Evolutionary conservation across 2,888 invertebrate genomes (phyloP).

Genomic region (Cyrtodaria siliqua): DNA sequence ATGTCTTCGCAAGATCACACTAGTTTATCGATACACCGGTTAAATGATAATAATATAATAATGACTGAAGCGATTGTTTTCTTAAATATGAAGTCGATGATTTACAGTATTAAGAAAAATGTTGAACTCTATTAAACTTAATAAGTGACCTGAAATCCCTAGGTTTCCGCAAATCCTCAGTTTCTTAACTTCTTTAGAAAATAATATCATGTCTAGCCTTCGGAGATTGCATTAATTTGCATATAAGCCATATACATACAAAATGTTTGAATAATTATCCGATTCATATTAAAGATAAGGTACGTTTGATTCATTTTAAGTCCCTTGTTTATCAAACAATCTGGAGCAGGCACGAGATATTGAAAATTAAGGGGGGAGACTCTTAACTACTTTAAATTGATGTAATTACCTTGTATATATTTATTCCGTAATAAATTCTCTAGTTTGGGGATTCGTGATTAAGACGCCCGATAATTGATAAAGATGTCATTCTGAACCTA

Average conservation of each 20-base stretch:
- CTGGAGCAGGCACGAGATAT: conserved; percentile 47
- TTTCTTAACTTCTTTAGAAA: conserved; percentile 12
- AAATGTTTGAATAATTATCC: conserved; percentile 47
- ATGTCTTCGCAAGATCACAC: too few relatives aligned
- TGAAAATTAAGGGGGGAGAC: conserved; percentile 53
- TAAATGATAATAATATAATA: too few relatives aligned
- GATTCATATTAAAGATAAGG: conserved; percentile 25
- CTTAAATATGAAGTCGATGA: too few relatives aligned
- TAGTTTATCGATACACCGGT: too few relatives aligned
- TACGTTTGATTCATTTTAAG: conserved; percentile 43
- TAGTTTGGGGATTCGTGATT: conserved; percentile 52
- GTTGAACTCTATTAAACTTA: too few relatives aligned
- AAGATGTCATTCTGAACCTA: too few relatives aligned
- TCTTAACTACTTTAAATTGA: conserved; percentile 45
- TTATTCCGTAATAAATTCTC: conserved; percentile 55
- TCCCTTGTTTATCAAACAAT: conserved; percentile 57
- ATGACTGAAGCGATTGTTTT: too few relatives aligned
- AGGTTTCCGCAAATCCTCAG: conserved; percentile 14
- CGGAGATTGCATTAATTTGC: conserved; percentile 29
- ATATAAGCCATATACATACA: conserved; percentile 47
- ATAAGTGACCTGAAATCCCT: background rate
- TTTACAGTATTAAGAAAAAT: too few relatives aligned
- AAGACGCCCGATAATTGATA: conserved; percentile 22
- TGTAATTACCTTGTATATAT: conserved; percentile 59
- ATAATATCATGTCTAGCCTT: conserved; percentile 17